These are phyloP conservation scores for Zaprionus inermis DNA, from an alignment of 1,140 invertebrate species.

Conservation along the genomic window DNA sequence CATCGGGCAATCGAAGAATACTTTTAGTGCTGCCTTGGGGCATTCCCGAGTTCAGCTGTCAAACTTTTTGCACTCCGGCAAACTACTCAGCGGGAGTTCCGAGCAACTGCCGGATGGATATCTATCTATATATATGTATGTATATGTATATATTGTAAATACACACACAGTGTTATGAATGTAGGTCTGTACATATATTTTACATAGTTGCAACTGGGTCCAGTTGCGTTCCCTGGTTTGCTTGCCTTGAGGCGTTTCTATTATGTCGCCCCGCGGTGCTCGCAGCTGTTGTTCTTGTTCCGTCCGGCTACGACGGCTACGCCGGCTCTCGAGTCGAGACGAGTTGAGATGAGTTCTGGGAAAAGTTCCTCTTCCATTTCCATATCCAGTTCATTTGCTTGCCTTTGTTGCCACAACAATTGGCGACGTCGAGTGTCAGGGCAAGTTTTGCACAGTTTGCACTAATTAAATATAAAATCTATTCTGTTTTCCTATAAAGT, in stretches of 20 bases:
- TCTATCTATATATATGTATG: constrained; percentile 8
- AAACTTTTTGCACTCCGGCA: constrained; percentile 42
- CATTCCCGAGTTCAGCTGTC: constrained; percentile 46
- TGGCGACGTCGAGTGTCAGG: constrained; percentile 62
- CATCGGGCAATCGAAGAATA: constrained; percentile 49
- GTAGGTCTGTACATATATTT: constrained; percentile 23
- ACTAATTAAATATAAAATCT: constrained; percentile 81
- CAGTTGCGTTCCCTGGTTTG: constrained; percentile 55
- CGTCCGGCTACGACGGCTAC: not conserved
- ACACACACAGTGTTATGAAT: not conserved
- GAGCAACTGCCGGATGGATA: constrained; percentile 12
- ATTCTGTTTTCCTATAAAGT: constrained; percentile 63
- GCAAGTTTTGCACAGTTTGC: constrained; percentile 57
- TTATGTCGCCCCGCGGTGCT: constrained; percentile 35
- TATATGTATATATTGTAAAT: not conserved
- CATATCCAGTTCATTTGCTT: constrained; percentile 74
- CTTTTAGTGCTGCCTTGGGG: constrained; percentile 46
- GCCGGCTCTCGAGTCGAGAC: constrained; percentile 12
- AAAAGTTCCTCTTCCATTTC: constrained; percentile 50
- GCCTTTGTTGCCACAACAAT: constrained; percentile 77
- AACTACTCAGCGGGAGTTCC: constrained; percentile 39
- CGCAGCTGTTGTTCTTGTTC: constrained; percentile 39
- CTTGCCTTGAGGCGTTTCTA: constrained; percentile 51
- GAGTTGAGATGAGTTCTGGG: constrained; percentile 27
- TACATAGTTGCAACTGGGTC: constrained; percentile 34